Evolutionary conservation across 2,113 vertebrate species (phyloP).

Genomic region (Phocoena phocoena): DNA sequence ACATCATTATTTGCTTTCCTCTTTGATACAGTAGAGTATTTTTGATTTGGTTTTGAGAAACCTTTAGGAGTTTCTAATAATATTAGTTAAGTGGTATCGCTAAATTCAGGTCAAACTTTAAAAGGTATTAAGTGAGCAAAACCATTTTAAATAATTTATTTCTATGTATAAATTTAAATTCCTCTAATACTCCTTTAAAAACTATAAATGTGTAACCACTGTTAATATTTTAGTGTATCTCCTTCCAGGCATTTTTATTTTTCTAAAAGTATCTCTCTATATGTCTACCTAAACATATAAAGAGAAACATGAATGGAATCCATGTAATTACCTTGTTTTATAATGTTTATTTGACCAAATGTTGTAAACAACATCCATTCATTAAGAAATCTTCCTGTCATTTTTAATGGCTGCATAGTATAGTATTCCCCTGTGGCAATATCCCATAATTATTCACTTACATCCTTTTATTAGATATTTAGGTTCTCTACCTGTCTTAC

Average conservation of each 20-base stretch:
- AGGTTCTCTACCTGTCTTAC: background rate
- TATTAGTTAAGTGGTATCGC: conserved; percentile 48
- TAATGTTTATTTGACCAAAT: conserved; percentile 1
- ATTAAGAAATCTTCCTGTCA: conserved; percentile 12
- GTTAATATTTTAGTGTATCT: conserved; percentile 13
- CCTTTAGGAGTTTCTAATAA: conserved; percentile 61
- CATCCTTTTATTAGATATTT: background rate
- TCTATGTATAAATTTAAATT: conserved; percentile 52
- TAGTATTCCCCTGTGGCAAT: background rate
- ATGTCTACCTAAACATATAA: conserved; percentile 15
- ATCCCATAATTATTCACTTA: background rate
- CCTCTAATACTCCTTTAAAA: conserved; percentile 49
- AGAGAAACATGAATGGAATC: background rate
- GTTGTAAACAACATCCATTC: background rate
- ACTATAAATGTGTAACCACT: background rate
- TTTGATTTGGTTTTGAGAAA: conserved; percentile 52
- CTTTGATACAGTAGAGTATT: conserved; percentile 65
- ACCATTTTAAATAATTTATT: conserved; percentile 46
- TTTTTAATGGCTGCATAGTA: background rate
- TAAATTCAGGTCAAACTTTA: conserved; percentile 62
- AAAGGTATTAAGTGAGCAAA: conserved; percentile 40
- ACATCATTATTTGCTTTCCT: conserved; percentile 72
- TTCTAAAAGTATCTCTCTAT: background rate
- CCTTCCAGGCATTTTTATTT: conserved; percentile 23
- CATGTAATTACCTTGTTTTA: conserved; percentile 40